These are phyloP conservation scores for Mellilla xanthometata DNA, from an alignment of 2,888 invertebrate species.

Conservation along the genomic window DNA sequence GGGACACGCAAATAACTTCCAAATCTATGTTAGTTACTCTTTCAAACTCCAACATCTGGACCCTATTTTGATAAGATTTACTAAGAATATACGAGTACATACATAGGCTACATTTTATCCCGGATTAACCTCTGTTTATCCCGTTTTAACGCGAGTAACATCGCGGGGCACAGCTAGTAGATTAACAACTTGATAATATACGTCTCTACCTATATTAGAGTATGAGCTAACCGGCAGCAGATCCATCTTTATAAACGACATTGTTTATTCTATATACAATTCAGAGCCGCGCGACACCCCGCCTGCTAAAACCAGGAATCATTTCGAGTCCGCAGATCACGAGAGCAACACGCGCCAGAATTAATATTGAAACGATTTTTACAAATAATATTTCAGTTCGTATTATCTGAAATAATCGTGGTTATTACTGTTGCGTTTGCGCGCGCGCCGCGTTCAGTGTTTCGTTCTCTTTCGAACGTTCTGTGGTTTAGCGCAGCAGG, in stretches of 20 bases:
- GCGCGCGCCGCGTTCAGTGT: constrained; percentile 49
- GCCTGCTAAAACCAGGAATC: constrained; percentile 52
- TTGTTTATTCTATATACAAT: constrained; percentile 57
- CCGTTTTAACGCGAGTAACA: too few species aligned
- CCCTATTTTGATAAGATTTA: too few species aligned
- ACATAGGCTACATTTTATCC: too few species aligned
- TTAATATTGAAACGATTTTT: constrained; percentile 28
- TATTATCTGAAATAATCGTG: constrained; percentile 45
- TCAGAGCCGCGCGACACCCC: constrained; percentile 50
- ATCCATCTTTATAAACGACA: constrained; percentile 45
- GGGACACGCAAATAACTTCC: too few species aligned
- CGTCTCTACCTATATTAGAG: constrained; percentile 25
- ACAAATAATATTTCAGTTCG: constrained; percentile 41
- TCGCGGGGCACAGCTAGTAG: too few species aligned
- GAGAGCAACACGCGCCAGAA: constrained; percentile 55
- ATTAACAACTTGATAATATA: too few species aligned
- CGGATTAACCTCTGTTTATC: too few species aligned
- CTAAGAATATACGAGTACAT: too few species aligned
- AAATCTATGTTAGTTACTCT: too few species aligned
- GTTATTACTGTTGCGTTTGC: constrained; percentile 56
- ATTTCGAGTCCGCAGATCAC: constrained; percentile 56
- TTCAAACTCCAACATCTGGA: too few species aligned
- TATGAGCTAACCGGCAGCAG: constrained; percentile 32
- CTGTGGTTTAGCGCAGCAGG: constrained; percentile 27
- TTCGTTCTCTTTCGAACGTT: constrained; percentile 17